Conservation (phyloP, 2,888 invertebrate genomes). For the Ennomos fuscantarius region DNA sequence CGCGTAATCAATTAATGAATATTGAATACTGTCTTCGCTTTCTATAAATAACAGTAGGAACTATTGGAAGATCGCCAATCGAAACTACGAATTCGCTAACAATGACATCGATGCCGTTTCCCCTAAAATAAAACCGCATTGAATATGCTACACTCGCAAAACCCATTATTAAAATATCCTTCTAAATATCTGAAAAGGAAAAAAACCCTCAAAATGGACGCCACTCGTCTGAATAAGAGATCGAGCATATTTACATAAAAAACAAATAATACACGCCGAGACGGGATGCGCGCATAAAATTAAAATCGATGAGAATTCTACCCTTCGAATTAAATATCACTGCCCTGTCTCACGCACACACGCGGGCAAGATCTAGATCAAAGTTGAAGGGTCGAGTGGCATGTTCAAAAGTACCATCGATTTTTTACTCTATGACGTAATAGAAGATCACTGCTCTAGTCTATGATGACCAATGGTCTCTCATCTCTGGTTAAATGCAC, state of each 20-base stretch:
- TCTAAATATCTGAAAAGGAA: constrained; percentile 69
- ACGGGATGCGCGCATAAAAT: constrained; percentile 84
- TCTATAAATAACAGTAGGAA: constrained; percentile 37
- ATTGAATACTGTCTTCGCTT: constrained; percentile 22
- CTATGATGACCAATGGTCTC: background rate
- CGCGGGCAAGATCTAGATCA: constrained; percentile 75
- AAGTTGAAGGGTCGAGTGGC: constrained; percentile 62
- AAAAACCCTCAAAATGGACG: constrained; percentile 71
- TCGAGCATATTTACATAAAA: constrained; percentile 83
- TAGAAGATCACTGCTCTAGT: constrained; percentile 15
- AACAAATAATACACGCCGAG: constrained; percentile 80
- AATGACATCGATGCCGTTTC: constrained; percentile 35
- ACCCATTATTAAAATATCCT: constrained; percentile 67
- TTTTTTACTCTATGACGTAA: constrained; percentile 30
- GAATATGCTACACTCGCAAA: constrained; percentile 58
- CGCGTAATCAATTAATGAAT: constrained; percentile 11
- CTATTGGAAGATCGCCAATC: constrained; percentile 37
- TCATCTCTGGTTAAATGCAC: too few relatives aligned
- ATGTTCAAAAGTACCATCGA: constrained; percentile 43
- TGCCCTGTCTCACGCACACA: constrained; percentile 70
- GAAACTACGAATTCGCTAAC: constrained; percentile 39
- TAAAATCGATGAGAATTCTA: constrained; percentile 84
- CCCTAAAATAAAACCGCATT: constrained; percentile 36
- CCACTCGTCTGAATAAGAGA: constrained; percentile 76
- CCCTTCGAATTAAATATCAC: constrained; percentile 84